Evolutionary conservation across 2,113 vertebrate genomes (phyloP).

Genomic region (Pollimyrus isidori): DNA sequence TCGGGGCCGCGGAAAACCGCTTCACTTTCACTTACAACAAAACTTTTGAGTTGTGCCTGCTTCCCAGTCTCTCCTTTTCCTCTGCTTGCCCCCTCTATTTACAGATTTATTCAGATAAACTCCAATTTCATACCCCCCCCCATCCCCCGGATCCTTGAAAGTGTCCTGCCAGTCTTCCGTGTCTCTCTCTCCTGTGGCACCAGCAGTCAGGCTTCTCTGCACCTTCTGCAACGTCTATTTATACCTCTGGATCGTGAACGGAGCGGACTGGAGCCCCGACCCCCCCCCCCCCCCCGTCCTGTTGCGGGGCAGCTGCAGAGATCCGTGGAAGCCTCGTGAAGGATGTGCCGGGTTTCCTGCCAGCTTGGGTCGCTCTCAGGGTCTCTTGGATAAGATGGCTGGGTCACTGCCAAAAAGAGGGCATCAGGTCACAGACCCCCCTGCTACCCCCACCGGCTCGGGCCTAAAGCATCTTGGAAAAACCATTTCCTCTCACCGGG

Average conservation of each 20-base stretch:
- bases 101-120: conserved; percentile 6
- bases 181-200: background rate
- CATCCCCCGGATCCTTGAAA: background rate
- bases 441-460: background rate
- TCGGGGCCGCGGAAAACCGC: background rate
- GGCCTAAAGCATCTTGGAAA: conserved; percentile 34
- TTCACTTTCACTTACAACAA: conserved; percentile 2
- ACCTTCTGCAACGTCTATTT: background rate
- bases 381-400: conserved; percentile 10
- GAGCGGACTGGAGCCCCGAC: background rate
- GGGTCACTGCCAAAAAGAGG: conserved; percentile 26
- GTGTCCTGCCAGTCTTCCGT: background rate
- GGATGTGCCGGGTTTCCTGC: background rate
- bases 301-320: background rate
- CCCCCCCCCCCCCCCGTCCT: background rate
- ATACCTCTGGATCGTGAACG: background rate
- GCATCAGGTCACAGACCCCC: conserved; percentile 24
- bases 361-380: background rate
- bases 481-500: conserved; percentile 31
- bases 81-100: background rate
- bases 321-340: background rate
- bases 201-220: background rate
- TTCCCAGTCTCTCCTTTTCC: background rate
- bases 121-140: background rate
- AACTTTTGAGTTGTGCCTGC: background rate